phyloP scores from a whole-genome alignment of 2,797 vertebrate genomes.

The Meda fulgida region DNA sequence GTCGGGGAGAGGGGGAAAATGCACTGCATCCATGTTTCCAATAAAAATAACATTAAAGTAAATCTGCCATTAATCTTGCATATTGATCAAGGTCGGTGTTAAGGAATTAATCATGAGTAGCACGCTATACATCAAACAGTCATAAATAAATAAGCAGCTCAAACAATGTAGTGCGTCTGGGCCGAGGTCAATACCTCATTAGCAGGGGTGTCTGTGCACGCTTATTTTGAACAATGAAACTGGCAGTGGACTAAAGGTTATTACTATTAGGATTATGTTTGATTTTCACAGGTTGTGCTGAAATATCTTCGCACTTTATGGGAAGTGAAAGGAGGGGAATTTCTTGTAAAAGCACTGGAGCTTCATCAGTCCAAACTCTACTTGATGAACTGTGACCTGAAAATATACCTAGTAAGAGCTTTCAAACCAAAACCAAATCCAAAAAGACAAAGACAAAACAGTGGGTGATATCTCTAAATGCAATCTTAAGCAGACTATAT shows the following conservation, averaged over 20 bases:
- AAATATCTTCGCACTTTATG: conserved; percentile 40
- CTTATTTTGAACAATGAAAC: conserved; percentile 36
- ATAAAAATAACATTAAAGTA: conserved; percentile 81
- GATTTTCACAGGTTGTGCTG: conserved; percentile 15
- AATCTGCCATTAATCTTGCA: conserved; percentile 86
- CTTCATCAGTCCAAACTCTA: conserved; percentile 14
- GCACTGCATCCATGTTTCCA: conserved; percentile 58
- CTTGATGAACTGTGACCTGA: conserved; percentile 20
- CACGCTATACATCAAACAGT: conserved; percentile 89
- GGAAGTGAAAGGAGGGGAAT: conserved; percentile 18
- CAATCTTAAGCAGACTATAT: background rate
- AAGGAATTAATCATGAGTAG: conserved; percentile 85
- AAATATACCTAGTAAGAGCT: conserved; percentile 24
- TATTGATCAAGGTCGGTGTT: conserved; percentile 86
- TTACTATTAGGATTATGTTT: conserved; percentile 27
- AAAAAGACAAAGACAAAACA: background rate
- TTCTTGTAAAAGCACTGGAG: conserved; percentile 30
- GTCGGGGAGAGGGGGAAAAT: conserved; percentile 50
- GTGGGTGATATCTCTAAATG: background rate
- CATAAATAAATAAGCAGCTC: conserved; percentile 90
- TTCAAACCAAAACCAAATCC: no score
- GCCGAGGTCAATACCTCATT: conserved; percentile 86
- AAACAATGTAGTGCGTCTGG: conserved; percentile 83
- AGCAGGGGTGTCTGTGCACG: conserved; percentile 59
- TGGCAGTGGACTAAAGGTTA: conserved; percentile 40